Base-by-base conservation (phyloP, 2,888 invertebrate species). In the Tinea pellionella region DNA sequence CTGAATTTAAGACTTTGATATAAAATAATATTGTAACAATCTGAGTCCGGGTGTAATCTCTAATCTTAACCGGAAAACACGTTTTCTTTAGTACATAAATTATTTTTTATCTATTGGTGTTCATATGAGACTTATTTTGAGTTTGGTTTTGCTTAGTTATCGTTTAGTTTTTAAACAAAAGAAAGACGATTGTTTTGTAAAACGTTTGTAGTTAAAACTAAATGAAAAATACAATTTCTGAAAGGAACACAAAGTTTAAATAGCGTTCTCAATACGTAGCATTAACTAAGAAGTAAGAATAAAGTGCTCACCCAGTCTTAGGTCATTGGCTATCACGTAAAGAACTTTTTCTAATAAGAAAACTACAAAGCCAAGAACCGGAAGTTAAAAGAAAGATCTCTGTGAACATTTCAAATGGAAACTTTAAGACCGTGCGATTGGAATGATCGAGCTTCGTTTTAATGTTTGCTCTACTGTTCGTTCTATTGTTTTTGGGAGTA, bases 321-420 rank as follows among this genome's bases (percentile, higher is more conserved):
- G 57, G 15, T 19, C 57, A 57, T 57, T 57, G 57, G 32, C 53
- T 57, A 57, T 57, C 57, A 32, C 30, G 57, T 32, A 32, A 32
- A 32, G 16, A 57, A 57, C 32, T 57, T 57, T 57, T 57, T 57
- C 57, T 32, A 32, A 30, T 16, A 32, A 57, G 32, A 72, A 74
- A 80, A 76, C 81, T 80, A 77, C 80, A 80, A 81, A 80, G 75
- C 74, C 74, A 69, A 70, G 66, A 59, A 67, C 68, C 68, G 69
- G 70, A 81, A 81, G 76, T 79, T 78, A 73, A 75, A 77, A 77
- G 75, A 78, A 77, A 74, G 72, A 74, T 74, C 71, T 68, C 70
- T 69, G 69, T 69, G 73, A 77, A 73, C 71, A 69, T 73, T 80
- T 73, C 74, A 65, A 73, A 73, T 74, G 68, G 70, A 74, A 82